A percentile compares a stretch with the other conserved stretches of the same genome.
phyloP scores from a whole-genome alignment of 1,140 invertebrate genomes.

The Pseudobourletiella spinata region DNA sequence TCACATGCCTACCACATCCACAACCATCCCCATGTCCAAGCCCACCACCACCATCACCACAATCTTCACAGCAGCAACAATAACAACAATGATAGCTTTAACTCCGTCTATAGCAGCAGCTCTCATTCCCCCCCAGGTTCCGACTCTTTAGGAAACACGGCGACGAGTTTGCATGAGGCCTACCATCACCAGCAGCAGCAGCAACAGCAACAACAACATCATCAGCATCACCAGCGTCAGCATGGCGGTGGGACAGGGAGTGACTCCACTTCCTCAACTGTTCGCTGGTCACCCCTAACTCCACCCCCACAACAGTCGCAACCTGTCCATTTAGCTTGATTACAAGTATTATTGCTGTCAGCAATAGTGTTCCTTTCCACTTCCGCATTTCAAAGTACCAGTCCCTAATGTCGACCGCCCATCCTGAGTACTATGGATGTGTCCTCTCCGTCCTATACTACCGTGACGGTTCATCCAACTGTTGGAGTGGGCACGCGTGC shows the following conservation, averaged over 20 bases:
- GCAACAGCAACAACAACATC: conserved; percentile 3
- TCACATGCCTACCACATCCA: neutral
- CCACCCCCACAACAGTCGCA: conserved; percentile 16
- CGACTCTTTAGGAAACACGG: neutral
- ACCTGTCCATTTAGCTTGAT: conserved; percentile 6
- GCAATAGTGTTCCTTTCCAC: neutral
- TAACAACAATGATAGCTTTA: neutral
- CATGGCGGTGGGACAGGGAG: neutral
- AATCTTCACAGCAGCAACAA: conserved; percentile 3
- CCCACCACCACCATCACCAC: conserved; percentile 2
- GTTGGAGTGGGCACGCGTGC: too few species aligned
- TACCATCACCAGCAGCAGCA: neutral
- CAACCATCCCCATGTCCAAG: neutral
- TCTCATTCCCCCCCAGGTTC: neutral
- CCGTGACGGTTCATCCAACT: too few species aligned
- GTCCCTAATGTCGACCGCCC: neutral
- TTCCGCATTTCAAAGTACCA: neutral
- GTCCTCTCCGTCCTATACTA: too few species aligned
- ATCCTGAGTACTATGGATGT: too few species aligned
- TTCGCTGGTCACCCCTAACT: conserved; percentile 29
- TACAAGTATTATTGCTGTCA: neutral
- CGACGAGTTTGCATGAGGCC: neutral
- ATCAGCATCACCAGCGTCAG: neutral
- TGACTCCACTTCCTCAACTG: neutral
- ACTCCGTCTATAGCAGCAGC: neutral